Base-by-base conservation (phyloP, 2,888 invertebrate species). In the Neelides folsomi region DNA sequence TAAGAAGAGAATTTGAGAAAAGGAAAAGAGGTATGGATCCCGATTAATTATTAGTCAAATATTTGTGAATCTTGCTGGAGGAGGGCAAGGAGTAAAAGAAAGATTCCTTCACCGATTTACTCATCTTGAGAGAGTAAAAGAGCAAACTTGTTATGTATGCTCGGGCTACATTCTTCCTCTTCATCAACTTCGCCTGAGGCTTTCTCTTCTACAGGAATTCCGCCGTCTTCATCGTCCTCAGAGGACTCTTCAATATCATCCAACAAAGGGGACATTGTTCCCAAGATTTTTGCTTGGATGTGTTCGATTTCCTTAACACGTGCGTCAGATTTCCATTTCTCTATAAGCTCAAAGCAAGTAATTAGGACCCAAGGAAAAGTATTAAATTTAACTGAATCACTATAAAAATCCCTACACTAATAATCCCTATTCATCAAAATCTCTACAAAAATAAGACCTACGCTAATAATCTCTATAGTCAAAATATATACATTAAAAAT, bases 271-370 rank as follows among this genome's bases (percentile, higher is more conserved):
- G 63, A 27, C 27, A 27, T 27, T 27, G 27, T 27, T 7, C 7
- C 27, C 3, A 5, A 7, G 27, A 27, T 27, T 0, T 72, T 72
- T 0, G 82, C 81, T 70, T 83, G 82, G 49, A 83, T 80, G 79
- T 79, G 80, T 57, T 74, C 74, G 0, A 85, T 75, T 60, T 75
- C 76, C 59, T 77, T 76, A 0, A 82, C 69, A 55, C 82, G 80
- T 0, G 77, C 73, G 67, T 81, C 79, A 0, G 61, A 69, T 59
- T 75, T 74, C 76, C 79, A 82, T 59, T 72, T 71, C 45, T 75
- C 83, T 83, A 71, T 4, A 12, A 16, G 7, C 20, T 6, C 9
- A 15, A 13, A 12, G n/a, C 13, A 16, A 37, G 10, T 5, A 10
- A 37, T 37, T 37, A 9, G 27, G n/a, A 10, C 2, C 27, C 9